phyloP scores from a whole-genome alignment of 2,888 invertebrate genomes.

The Euzophera pinguis region DNA sequence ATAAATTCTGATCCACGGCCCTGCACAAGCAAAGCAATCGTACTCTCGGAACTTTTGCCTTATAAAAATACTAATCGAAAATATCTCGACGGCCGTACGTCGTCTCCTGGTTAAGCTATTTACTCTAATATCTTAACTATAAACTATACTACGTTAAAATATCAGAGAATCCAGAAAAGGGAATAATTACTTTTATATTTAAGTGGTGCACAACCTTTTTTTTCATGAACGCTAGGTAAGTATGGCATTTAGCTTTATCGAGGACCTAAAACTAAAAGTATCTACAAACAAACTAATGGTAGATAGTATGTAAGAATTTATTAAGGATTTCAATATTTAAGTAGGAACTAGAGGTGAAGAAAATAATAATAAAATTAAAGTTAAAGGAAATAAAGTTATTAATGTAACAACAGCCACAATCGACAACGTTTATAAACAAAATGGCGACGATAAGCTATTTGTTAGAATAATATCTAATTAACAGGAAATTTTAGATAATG shows the following conservation, averaged over 20 bases:
- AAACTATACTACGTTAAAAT: conserved; percentile 75
- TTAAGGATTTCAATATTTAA: conserved; percentile 46
- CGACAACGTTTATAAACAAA: conserved; percentile 8
- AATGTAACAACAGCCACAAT: neutral
- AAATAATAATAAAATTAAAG: conserved; percentile 31
- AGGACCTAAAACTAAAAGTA: conserved; percentile 56
- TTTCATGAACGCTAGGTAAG: conserved; percentile 76
- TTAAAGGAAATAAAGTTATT: conserved; percentile 10
- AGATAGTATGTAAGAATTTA: conserved; percentile 47
- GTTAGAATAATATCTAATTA: conserved; percentile 44
- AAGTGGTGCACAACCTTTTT: conserved; percentile 79
- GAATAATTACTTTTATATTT: conserved; percentile 73
- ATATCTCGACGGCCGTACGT: conserved; percentile 74
- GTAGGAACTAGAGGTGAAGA: conserved; percentile 67
- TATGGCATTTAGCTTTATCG: conserved; percentile 71
- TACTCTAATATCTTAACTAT: conserved; percentile 69
- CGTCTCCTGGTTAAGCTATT: conserved; percentile 75
- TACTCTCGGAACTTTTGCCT: conserved; percentile 76
- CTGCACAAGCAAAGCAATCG: conserved; percentile 76
- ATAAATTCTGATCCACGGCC: conserved; percentile 54
- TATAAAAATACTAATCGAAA: conserved; percentile 80
- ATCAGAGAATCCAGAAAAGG: conserved; percentile 79
- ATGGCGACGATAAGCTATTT: conserved; percentile 33
- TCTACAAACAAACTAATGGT: conserved; percentile 56
- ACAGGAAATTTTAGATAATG: conserved; percentile 39